Percentiles rank a stretch among this genome's conserved stretches.
phyloP scores from a whole-genome alignment of 2,797 vertebrate genomes.

The Arctocebus calabarensis region DNA sequence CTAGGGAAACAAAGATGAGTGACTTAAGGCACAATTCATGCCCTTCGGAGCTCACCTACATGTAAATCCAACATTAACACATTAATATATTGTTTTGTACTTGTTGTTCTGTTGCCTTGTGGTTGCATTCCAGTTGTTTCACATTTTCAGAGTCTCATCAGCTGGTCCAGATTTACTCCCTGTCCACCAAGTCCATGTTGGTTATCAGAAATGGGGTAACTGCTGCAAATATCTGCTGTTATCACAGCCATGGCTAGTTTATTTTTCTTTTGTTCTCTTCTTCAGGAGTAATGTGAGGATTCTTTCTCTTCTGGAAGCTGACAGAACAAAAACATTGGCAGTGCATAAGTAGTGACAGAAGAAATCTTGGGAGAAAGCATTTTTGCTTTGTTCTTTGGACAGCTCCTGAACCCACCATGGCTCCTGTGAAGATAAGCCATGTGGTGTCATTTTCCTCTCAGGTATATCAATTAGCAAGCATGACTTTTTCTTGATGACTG shows the following conservation, averaged over 20 bases:
- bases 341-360: background rate
- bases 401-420: conserved; percentile 81
- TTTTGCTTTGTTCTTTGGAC: background rate
- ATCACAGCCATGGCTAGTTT: background rate
- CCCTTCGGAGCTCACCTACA: background rate
- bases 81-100: background rate
- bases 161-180: background rate
- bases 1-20: background rate
- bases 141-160: background rate
- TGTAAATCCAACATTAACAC: background rate
- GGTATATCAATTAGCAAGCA: conserved; percentile 79
- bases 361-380: conserved; percentile 42
- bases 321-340: background rate
- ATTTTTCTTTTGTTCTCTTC: conserved; percentile 52
- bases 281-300: conserved; percentile 46
- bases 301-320: conserved; percentile 58
- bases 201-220: background rate
- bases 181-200: background rate
- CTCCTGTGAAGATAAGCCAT: conserved; percentile 87
- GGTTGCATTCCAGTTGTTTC: background rate
- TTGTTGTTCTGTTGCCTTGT: background rate
- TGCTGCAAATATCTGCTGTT: background rate
- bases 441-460: conserved; percentile 91
- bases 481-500: background rate
- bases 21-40: background rate